phyloP scores from a whole-genome alignment of 35 echinoderm and acorn worm species.

The Chiridota heheva region DNA sequence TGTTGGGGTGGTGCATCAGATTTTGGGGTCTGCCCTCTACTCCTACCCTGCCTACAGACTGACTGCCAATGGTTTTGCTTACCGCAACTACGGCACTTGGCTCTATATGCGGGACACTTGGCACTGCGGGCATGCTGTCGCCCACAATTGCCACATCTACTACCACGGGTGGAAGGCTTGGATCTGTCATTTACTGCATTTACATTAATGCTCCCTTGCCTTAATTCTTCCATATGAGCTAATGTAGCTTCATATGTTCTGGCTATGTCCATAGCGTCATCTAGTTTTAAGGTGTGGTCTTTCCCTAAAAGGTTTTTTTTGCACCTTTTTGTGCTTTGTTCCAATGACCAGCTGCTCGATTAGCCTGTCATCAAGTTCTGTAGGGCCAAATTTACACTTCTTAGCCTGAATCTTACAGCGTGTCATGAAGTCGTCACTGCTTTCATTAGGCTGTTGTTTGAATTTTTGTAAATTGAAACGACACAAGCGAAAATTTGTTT shows the following conservation, averaged over 20 bases:
- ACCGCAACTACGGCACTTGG: background rate
- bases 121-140: conserved; percentile 1
- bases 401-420: conserved; percentile 27
- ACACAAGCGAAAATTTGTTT: conserved; percentile 10
- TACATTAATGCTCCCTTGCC: background rate
- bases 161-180: background rate
- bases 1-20: no score
- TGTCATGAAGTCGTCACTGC: conserved; percentile 17
- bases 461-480: conserved; percentile 27
- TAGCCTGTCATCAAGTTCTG: background rate
- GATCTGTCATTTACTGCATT: background rate
- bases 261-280: conserved; percentile 1
- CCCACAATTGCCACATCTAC: background rate
- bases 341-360: conserved; percentile 25
- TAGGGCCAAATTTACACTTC: conserved; percentile 18
- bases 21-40: background rate
- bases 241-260: conserved; percentile 38
- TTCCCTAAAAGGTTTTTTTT: conserved; percentile 21
- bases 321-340: conserved; percentile 18
- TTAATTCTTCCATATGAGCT: conserved; percentile 25
- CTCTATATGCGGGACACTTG: conserved; percentile 10
- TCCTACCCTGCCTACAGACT: background rate
- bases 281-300: background rate
- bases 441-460: conserved; percentile 13
- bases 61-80: conserved; percentile 31